A percentile compares a stretch with the other conserved stretches of the same genome.
phyloP scores from a whole-genome alignment of 2,113 vertebrate genomes.

The Ancistrus triradiatus region DNA sequence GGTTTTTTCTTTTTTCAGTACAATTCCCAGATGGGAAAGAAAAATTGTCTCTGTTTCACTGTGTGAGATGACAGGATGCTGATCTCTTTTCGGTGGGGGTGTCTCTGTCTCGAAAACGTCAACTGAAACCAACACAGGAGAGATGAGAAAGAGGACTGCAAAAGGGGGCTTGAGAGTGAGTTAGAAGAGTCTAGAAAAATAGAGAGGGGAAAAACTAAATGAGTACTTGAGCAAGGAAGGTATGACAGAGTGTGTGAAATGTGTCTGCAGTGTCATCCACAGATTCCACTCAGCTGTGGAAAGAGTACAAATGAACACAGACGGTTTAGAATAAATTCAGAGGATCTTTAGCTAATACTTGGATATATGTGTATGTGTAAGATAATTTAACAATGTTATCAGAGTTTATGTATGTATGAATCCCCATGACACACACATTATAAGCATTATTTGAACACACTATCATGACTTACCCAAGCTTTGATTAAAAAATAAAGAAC shows the following conservation, averaged over 20 bases:
- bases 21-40: too few relatives aligned
- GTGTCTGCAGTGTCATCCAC: not conserved
- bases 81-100: slow-evolving; percentile 25
- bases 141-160: not conserved
- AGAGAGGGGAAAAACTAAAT: not conserved
- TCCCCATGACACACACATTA: too few relatives aligned
- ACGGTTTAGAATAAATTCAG: slow-evolving; percentile 15
- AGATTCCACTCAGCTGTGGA: not conserved
- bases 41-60: not conserved
- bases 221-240: slow-evolving; percentile 31
- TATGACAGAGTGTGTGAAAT: not conserved
- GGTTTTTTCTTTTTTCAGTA: too few relatives aligned
- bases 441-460: too few relatives aligned
- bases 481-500: too few relatives aligned
- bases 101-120: slow-evolving; percentile 26
- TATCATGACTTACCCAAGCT: too few relatives aligned
- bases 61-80: slow-evolving; percentile 25
- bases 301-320: slow-evolving; percentile 4
- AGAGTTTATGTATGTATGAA: too few relatives aligned
- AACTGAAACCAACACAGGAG: slow-evolving; percentile 10
- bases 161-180: not conserved
- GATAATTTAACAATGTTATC: too few relatives aligned
- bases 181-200: not conserved
- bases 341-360: too few relatives aligned
- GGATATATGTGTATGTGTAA: too few relatives aligned